These are phyloP conservation scores for Macrobrachium rosenbergii DNA, from an alignment of 1,140 invertebrate species.

Conservation along the genomic window DNA sequence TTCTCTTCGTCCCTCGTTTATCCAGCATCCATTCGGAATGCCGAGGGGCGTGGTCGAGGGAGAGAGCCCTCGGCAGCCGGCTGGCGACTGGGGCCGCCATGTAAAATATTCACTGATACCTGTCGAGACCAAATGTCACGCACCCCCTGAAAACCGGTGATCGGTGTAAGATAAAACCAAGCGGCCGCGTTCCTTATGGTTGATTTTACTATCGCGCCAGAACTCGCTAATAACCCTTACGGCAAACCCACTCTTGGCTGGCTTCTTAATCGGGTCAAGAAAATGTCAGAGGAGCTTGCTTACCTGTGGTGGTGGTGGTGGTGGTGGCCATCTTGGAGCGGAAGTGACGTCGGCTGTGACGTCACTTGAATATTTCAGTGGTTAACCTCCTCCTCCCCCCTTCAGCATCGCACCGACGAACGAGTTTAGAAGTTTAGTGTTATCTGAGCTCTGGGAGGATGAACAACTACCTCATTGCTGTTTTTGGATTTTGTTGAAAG, in stretches of 20 bases:
- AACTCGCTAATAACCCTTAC: slow-evolving; percentile 45
- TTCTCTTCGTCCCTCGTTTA: not conserved
- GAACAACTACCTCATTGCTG: slow-evolving; percentile 56
- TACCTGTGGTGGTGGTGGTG: too few relatives aligned
- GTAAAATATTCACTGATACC: slow-evolving; percentile 58
- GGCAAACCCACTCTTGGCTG: not conserved
- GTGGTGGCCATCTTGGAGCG: slow-evolving; percentile 55
- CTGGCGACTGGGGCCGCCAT: not conserved
- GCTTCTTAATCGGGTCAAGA: not conserved
- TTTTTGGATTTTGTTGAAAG: slow-evolving; percentile 33
- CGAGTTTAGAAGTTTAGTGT: slow-evolving; percentile 25
- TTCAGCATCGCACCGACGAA: not conserved
- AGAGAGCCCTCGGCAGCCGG: not conserved
- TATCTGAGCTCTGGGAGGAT: slow-evolving; percentile 26
- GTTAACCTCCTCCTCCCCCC: slow-evolving; percentile 36
- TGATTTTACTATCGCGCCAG: not conserved
- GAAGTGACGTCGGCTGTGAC: slow-evolving; percentile 60
- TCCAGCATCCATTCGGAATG: not conserved
- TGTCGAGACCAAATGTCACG: slow-evolving; percentile 62
- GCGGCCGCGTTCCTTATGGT: not conserved
- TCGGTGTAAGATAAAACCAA: slow-evolving; percentile 32
- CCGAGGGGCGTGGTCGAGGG: slow-evolving; percentile 9
- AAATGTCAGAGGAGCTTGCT: slow-evolving; percentile 39
- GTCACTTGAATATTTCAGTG: slow-evolving; percentile 61
- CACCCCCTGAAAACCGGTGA: slow-evolving; percentile 2